These are phyloP conservation scores for Hedya salicella DNA, from an alignment of 2,888 invertebrate genomes.

Conservation along the genomic window DNA sequence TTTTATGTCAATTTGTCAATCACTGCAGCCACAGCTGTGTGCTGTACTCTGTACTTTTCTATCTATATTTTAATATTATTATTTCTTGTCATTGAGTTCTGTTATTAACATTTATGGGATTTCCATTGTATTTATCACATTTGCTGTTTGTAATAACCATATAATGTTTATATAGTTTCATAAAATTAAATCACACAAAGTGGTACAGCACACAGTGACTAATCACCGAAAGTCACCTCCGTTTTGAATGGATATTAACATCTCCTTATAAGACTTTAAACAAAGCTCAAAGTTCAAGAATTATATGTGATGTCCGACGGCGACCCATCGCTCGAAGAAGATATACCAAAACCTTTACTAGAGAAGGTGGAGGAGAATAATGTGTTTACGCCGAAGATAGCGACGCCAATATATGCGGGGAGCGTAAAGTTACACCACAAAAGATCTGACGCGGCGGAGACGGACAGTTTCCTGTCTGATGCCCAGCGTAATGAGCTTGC, in stretches of 20 bases:
- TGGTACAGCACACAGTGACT: conserved; percentile 36
- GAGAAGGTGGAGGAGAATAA: conserved; percentile 73
- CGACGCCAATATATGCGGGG: conserved; percentile 75
- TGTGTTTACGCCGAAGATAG: conserved; percentile 79
- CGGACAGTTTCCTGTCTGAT: conserved; percentile 74
- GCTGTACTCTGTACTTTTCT: not conserved
- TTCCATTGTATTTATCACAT: not conserved
- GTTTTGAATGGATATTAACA: conserved; percentile 10
- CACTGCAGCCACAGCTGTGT: not conserved
- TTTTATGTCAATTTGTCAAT: not conserved
- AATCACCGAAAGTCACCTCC: conserved; percentile 31
- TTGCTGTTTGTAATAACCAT: not conserved
- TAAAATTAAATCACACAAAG: conserved; percentile 32
- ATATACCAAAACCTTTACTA: conserved; percentile 74
- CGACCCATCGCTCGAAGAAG: conserved; percentile 81
- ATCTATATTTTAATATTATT: conserved; percentile 14
- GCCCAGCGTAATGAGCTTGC: conserved; percentile 78
- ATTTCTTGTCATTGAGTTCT: conserved; percentile 9
- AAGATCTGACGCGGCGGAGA: conserved; percentile 69
- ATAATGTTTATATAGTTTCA: not conserved
- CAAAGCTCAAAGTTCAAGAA: conserved; percentile 7
- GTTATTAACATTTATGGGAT: not conserved
- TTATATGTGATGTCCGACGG: conserved; percentile 82
- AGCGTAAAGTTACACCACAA: conserved; percentile 74
- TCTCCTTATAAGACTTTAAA: conserved; percentile 35